Conservation (phyloP, 2,797 vertebrate species). For the Artibeus jamaicensis region DNA sequence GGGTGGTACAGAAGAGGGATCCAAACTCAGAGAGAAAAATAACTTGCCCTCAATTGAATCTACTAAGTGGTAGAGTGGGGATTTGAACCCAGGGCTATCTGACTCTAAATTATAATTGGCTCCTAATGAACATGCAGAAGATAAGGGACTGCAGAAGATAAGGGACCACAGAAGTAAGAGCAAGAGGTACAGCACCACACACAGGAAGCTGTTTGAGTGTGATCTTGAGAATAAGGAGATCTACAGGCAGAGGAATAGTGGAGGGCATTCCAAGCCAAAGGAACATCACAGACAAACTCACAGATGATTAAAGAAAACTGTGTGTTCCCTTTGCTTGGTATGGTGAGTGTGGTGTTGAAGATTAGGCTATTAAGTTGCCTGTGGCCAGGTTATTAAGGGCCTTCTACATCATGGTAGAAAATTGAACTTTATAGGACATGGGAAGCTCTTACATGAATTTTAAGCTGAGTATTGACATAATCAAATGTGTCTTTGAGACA, state of each 20-base stretch:
- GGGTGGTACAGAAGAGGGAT: background rate
- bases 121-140: background rate
- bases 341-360: background rate
- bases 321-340: background rate
- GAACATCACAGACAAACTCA: background rate
- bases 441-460: background rate
- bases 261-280: background rate
- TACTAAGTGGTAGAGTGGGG: background rate
- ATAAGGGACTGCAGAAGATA: background rate
- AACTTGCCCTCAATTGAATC: background rate
- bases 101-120: background rate
- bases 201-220: background rate
- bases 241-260: background rate
- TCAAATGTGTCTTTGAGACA: background rate
- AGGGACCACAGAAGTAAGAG: background rate
- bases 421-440: background rate
- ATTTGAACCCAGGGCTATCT: background rate
- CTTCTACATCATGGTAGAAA: background rate
- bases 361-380: background rate
- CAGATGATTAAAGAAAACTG: background rate
- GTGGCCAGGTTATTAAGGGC: background rate
- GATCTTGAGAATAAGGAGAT: background rate
- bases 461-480: background rate
- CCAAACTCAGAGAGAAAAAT: background rate
- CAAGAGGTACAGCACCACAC: background rate